Evolutionary conservation across 1,140 invertebrate genomes (phyloP), one percentile per base, ranked within the genome.

Genomic region (Drosophila elegans): DNA sequence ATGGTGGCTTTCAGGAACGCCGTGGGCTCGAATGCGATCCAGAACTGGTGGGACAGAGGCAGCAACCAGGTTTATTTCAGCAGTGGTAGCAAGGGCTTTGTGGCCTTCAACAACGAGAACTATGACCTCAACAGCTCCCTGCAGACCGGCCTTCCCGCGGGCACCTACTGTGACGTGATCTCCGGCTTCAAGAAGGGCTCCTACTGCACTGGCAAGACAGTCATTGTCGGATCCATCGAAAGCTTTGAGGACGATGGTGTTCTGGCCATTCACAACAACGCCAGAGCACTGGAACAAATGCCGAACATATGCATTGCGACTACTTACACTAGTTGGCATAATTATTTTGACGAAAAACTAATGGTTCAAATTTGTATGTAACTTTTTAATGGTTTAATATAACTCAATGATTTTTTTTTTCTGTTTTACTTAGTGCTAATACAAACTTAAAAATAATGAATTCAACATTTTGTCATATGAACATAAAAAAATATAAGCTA

Each of bases 161-260:
- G 97, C 10, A 94, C 69, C 9, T 98, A 98, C 85, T 98, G 97
- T 91, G 97, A 98, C 86, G 94, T 98, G 2, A 97, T 97, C 54
- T 95, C 95, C 36, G 97, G 97, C 21, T 88, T 90, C 32, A 94
- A 95, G 51, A 91, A 84, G 2, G 93, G 94, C 56, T 95, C 94
- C 45, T 74, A 76, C 2, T 98, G 97, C 84, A 95, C 95, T 2
- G 97, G 97, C 38, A 96, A 95, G 81, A 92, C 90, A 0, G 92
- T 97, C 0, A 92, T 80, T 0, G 97, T 98, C 29, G 94, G 93
- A 48, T 84, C 91, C 16, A 94, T 98, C 56, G 86, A 92, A 7
- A 90, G 92, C 16, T 57, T 49, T 5, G 91, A 78, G 10, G 93
- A 94, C 5, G 96, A 97, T 90, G 96, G 96, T 64, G 94, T 97